Conservation (phyloP, 1,140 invertebrate genomes). For the Drosophila arawakana region DNA sequence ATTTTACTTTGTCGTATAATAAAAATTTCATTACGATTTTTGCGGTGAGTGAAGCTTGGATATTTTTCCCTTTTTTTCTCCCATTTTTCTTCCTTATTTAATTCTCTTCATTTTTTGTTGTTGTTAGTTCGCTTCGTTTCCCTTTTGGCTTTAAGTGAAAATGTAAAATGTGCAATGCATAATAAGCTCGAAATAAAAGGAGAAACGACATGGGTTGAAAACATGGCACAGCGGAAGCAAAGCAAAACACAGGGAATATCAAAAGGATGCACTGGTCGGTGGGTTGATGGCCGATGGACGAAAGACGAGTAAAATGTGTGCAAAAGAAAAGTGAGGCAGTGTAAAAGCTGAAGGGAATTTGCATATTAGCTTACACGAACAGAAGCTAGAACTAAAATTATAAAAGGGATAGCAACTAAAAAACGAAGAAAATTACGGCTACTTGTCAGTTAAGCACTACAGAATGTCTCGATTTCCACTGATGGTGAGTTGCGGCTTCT, state of each 20-base stretch:
- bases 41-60: slow-evolving; percentile 60
- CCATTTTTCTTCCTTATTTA: slow-evolving; percentile 7
- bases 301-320: slow-evolving; percentile 26
- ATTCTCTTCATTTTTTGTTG: slow-evolving; percentile 9
- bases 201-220: slow-evolving; percentile 56
- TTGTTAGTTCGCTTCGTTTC: background rate
- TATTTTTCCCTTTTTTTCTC: slow-evolving; percentile 17
- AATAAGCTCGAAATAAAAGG: slow-evolving; percentile 65
- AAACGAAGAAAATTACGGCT: slow-evolving; percentile 8
- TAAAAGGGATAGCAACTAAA: slow-evolving; percentile 3
- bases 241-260: slow-evolving; percentile 56
- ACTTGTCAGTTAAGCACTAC: slow-evolving; percentile 63
- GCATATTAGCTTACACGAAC: slow-evolving; percentile 67
- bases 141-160: slow-evolving; percentile 56
- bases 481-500: slow-evolving; percentile 36
- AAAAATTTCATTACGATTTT: slow-evolving; percentile 83
- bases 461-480: slow-evolving; percentile 55
- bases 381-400: slow-evolving; percentile 7
- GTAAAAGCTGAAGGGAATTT: slow-evolving; percentile 78
- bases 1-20: slow-evolving; percentile 82
- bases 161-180: slow-evolving; percentile 82
- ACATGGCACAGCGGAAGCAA: slow-evolving; percentile 76
- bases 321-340: slow-evolving; percentile 63
- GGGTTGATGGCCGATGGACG: slow-evolving; percentile 40
- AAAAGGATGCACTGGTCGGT: slow-evolving; percentile 56